Evolutionary conservation across 1,140 invertebrate species (phyloP), one percentile per base, ranked within the genome.

Genomic region (Pogonus chalceus): DNA sequence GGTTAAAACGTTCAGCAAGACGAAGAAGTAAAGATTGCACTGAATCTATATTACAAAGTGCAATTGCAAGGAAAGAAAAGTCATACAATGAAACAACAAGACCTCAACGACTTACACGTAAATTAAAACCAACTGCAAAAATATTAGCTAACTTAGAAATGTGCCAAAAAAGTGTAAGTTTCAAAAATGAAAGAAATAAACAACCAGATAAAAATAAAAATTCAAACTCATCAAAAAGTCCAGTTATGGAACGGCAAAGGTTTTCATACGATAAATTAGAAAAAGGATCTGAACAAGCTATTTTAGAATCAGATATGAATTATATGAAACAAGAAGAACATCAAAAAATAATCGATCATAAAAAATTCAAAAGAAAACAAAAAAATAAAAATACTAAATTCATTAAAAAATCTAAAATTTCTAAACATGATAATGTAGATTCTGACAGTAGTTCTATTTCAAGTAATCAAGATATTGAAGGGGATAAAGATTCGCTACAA

Each of bases 51-150:
- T 58, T 78, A 43, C 73, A 77, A 47, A 78, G 73, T 64, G 76
- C 76, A 2, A 78, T 79, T 55, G 76, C 76, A 2, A 68, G 77
- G 18, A 79, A 78, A 58, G 75, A 78, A 56, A 79, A 78, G 53
- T 72, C 69, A 4, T 77, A 73, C 52, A 74, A 72, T 61, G 71
- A 74, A 58, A 58, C 67, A 20, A 51, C 56, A 18, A 63, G 63
- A 52, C 61, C 65, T 3, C 60, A 65, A 51, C 60, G 62, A 58
- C 35, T 62, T 20, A 62, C 62, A n/a, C 55, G 63, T 48, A 60
- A 59, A 53, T 50, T 65, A 16, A 67, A 67, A 55, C 58, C 60
- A 22, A 66, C 63, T 4, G 58, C 55, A 14, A 66, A 66, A 53
- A 62, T 66, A 20, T 52, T 66, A 39, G 63, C 65, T 14, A 66